Percentiles rank a stretch among this genome's conserved stretches.
These are phyloP conservation scores for Megaceryle alcyon DNA, from an alignment of 2,797 vertebrate genomes.

Conservation along the genomic window DNA sequence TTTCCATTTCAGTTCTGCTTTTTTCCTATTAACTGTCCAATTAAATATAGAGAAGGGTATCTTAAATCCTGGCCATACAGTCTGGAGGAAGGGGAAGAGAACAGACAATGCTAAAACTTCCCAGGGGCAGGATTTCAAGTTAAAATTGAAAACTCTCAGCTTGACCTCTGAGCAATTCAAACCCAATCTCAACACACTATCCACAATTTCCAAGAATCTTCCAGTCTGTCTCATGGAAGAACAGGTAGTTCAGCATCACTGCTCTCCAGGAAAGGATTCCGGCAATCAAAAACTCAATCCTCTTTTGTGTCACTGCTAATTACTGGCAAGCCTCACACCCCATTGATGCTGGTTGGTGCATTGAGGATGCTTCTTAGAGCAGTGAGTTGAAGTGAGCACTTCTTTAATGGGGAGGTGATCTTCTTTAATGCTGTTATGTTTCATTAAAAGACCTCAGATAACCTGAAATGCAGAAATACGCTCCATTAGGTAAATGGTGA, in stretches of 20 bases:
- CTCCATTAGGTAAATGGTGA: background rate
- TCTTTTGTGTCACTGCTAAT: background rate
- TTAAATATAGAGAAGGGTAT: background rate
- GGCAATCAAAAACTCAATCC: background rate
- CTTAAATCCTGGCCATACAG: background rate
- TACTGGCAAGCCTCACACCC: background rate
- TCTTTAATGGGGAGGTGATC: background rate
- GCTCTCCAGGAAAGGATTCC: background rate
- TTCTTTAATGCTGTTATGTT: background rate
- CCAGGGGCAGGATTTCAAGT: background rate
- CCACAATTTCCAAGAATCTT: background rate
- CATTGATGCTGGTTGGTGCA: accelerated
- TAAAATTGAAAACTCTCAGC: background rate
- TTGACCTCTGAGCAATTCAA: background rate
- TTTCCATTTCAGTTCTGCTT: background rate
- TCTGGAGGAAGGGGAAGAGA: background rate
- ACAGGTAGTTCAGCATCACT: background rate
- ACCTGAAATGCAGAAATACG: background rate
- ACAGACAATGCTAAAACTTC: background rate
- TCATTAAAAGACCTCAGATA: background rate
- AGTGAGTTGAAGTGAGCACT: background rate
- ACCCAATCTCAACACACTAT: background rate
- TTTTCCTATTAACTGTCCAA: background rate
- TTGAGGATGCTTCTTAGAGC: background rate
- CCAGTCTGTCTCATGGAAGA: background rate